phyloP scores from a whole-genome alignment of 2,888 invertebrate genomes.

The Oligia fasciuncula region DNA sequence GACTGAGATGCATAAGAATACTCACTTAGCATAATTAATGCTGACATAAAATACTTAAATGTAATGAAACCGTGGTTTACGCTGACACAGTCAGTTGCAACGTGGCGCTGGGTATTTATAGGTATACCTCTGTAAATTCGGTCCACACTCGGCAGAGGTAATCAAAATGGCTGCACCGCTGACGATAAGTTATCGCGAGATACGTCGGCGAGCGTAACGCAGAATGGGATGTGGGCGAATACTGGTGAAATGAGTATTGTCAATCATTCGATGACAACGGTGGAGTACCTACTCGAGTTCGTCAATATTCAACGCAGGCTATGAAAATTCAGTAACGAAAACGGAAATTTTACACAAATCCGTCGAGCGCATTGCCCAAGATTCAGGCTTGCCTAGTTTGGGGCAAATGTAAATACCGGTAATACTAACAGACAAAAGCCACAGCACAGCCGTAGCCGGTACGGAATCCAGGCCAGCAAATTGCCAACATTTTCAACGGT shows the following conservation, averaged over 20 bases:
- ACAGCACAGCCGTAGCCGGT: not conserved
- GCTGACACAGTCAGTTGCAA: conserved; percentile 44
- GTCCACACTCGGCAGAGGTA: conserved; percentile 56
- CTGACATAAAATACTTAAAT: conserved; percentile 33
- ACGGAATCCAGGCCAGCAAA: not conserved
- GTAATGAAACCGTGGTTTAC: conserved; percentile 42
- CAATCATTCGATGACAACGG: conserved; percentile 41
- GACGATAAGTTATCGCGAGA: conserved; percentile 71
- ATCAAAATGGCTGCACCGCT: conserved; percentile 72
- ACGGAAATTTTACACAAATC: not conserved
- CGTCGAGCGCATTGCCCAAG: not conserved
- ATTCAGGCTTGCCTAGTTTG: not conserved
- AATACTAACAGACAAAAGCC: not conserved
- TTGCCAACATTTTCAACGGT: not conserved
- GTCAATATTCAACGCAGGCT: not conserved
- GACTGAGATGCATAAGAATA: conserved; percentile 32
- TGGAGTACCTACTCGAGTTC: not conserved
- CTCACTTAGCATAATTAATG: conserved; percentile 29
- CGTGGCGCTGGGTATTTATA: conserved; percentile 53
- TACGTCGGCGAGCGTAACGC: conserved; percentile 57
- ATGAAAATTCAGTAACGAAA: not conserved
- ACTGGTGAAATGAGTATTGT: conserved; percentile 49
- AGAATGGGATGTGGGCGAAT: conserved; percentile 53
- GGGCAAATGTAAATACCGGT: not conserved
- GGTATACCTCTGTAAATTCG: conserved; percentile 51